Evolutionary conservation across 2,113 vertebrate genomes (phyloP), one percentile per base, ranked within the genome.

Genomic region (Neolamprologus toae): DNA sequence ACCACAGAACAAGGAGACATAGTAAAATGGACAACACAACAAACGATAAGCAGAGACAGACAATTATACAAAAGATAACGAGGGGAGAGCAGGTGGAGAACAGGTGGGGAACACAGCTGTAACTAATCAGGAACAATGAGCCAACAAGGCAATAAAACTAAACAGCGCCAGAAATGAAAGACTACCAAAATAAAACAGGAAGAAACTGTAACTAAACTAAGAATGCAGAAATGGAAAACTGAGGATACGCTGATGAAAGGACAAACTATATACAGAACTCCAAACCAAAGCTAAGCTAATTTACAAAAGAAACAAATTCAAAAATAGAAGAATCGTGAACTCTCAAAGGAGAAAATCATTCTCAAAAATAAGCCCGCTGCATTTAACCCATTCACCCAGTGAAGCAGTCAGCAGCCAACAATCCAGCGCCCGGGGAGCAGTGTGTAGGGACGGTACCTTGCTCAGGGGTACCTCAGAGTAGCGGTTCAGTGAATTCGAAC

Each of bases 221-320:
- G 33, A 37, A 66, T 1, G 19, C 61, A 37, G 33, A 68, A 66
- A 66, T 40, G n/a, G 2, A 71, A 68, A 40, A 42, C n/a, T 42
- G 66, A 23, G 35, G n/a, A 9, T 14, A 42, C 2, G 4, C 19
- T 23, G 35, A 71, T 42, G n/a, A 71, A 42, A 23, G 5, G 37
- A 23, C 37, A 16, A 71, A 71, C n/a, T 23, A 2, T 16, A 71
- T 9, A 23, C 66, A 23, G n/a, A 71, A 4, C 66, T 14, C n/a
- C n/a, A 71, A 71, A 71, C 12, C 66, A 71, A 42, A 71, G 61
- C 11, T n/a, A 37, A 66, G 59, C 59, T 63, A 35, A 66, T 35
- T 37, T 66, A 37, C 16, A 37, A 68, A 37, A 8, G 7, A 37
- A 68, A 68, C 19, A 21, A 1, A 42, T 71, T 71, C 35, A 71